phyloP scores from a whole-genome alignment of 2,888 invertebrate species.

The Resseliella maxima region DNA sequence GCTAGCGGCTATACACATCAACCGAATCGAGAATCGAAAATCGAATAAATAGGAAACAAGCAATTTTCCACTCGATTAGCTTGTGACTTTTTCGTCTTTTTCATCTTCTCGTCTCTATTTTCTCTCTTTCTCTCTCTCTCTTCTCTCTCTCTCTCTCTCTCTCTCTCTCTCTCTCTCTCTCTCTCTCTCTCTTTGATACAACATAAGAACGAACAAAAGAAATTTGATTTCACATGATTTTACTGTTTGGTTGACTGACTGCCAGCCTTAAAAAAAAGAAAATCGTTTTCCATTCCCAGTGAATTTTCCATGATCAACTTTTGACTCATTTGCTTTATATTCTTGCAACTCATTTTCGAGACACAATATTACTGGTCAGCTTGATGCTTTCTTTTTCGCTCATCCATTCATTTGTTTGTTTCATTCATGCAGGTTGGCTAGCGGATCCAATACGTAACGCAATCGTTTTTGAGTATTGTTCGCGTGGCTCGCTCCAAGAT shows the following conservation, averaged over 20 bases:
- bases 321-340: not conserved
- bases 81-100: not conserved
- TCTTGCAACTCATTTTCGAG: not conserved
- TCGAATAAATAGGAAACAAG: conserved; percentile 43
- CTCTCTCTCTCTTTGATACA: no score
- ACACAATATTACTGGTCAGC: not conserved
- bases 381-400: no score
- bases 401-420: no score
- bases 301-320: not conserved
- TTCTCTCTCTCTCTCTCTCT: no score
- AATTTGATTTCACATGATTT: not conserved
- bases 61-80: conserved; percentile 44
- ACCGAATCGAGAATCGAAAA: not conserved
- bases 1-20: not conserved
- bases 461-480: conserved; percentile 88
- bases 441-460: conserved; percentile 82
- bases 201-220: not conserved
- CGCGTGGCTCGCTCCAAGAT: conserved; percentile 88
- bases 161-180: no score
- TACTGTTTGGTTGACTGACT: not conserved
- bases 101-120: no score
- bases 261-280: not conserved
- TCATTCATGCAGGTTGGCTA: conserved; percentile 73
- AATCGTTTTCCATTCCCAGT: not conserved
- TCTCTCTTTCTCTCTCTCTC: no score